Percentiles rank a stretch among this genome's conserved stretches.
phyloP scores from a whole-genome alignment of 1,140 invertebrate species.

The Tribolium castaneum region DNA sequence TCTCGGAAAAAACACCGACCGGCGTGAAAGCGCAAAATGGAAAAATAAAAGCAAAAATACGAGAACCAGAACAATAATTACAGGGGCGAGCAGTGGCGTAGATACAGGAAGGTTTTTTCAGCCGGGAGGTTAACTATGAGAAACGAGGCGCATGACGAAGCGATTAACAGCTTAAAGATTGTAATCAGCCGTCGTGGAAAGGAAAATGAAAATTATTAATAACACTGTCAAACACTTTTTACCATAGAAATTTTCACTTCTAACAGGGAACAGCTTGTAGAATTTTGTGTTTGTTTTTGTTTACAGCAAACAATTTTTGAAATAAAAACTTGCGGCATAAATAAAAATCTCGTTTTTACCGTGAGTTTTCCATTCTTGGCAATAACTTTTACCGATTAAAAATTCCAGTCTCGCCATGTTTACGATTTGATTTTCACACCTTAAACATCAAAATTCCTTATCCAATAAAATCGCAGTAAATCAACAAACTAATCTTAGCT shows the following conservation, averaged over 20 bases:
- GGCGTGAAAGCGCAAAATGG: constrained; percentile 30
- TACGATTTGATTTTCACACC: background rate
- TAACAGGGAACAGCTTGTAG: too few species aligned
- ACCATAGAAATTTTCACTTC: too few species aligned
- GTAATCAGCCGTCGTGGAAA: background rate
- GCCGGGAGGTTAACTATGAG: background rate
- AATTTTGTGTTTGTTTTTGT: too few species aligned
- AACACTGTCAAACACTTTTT: background rate
- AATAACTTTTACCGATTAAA: background rate
- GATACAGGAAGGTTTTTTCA: background rate
- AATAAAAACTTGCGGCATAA: background rate
- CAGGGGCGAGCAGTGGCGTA: background rate
- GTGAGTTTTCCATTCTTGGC: background rate
- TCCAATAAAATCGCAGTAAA: background rate
- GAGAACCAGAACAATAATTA: background rate
- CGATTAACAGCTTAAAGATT: background rate
- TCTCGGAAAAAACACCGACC: background rate
- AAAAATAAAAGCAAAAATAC: background rate
- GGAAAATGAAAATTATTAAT: background rate
- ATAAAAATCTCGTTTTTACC: background rate
- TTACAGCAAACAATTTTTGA: too few species aligned
- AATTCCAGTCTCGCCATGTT: background rate
- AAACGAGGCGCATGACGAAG: background rate
- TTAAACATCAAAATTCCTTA: background rate
- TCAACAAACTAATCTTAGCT: background rate